Evolutionary conservation across 1,140 invertebrate genomes (phyloP).

Genomic region (Drosophila nasuta): DNA sequence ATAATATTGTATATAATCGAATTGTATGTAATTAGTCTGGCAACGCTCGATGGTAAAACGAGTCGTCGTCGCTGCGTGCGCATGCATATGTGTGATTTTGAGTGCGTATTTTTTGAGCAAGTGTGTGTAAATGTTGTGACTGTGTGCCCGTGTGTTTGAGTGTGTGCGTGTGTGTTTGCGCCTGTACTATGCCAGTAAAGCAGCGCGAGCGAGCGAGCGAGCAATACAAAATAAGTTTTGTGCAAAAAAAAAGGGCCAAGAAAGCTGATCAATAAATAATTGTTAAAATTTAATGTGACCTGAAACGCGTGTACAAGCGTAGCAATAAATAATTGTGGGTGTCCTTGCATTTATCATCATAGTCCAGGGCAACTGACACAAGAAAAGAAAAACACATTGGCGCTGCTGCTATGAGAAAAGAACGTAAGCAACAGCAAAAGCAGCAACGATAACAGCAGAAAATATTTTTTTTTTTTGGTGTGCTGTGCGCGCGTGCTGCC

Average conservation of each 20-base stretch:
- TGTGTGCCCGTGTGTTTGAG: neutral
- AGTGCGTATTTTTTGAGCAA: slow-evolving; percentile 28
- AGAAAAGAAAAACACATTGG: slow-evolving; percentile 20
- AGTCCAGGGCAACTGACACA: slow-evolving; percentile 30
- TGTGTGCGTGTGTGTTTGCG: slow-evolving; percentile 47
- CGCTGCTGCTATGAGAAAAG: slow-evolving; percentile 40
- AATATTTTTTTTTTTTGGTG: slow-evolving; percentile 49
- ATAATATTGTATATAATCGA: neutral
- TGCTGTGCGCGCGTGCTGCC: slow-evolving; percentile 51
- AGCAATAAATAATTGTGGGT: slow-evolving; percentile 23
- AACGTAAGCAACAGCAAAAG: slow-evolving; percentile 48
- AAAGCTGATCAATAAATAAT: slow-evolving; percentile 51
- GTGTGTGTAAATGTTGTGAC: neutral
- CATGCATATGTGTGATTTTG: slow-evolving; percentile 33
- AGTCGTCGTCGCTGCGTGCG: slow-evolving; percentile 45
- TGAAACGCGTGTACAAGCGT: slow-evolving; percentile 29
- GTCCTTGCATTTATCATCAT: slow-evolving; percentile 4
- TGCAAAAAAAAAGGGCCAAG: slow-evolving; percentile 51
- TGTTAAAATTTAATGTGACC: slow-evolving; percentile 44
- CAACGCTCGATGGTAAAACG: slow-evolving; percentile 34
- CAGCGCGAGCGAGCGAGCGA: slow-evolving; percentile 59
- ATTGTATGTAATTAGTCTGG: slow-evolving; percentile 21
- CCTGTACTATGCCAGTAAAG: slow-evolving; percentile 43
- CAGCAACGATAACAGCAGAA: slow-evolving; percentile 45
- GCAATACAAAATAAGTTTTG: slow-evolving; percentile 61